Conservation (phyloP, 1,140 invertebrate genomes). For the Bombus affinis region DNA sequence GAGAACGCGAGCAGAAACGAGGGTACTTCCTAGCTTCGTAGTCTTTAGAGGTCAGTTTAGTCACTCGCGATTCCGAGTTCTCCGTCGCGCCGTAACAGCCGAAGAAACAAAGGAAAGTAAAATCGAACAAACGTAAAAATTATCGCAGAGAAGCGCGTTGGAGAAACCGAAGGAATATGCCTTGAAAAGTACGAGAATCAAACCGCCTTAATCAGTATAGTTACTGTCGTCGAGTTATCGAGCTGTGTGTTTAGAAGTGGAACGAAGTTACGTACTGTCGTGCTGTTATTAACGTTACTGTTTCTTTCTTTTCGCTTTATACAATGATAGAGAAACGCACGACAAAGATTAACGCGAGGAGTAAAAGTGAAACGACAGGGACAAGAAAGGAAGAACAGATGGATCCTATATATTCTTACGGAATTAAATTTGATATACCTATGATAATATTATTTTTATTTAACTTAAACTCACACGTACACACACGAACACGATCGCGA, state of each 20-base stretch:
- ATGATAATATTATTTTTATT: conserved; percentile 75
- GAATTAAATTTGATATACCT: conserved; percentile 71
- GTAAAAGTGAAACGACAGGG: conserved; percentile 43
- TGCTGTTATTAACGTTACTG: conserved; percentile 74
- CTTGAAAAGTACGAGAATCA: conserved; percentile 55
- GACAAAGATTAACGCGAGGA: conserved; percentile 33
- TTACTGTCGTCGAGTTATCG: conserved; percentile 34
- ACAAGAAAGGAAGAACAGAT: conserved; percentile 46
- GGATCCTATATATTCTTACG: conserved; percentile 72
- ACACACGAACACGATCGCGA: conserved; percentile 28
- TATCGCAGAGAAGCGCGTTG: neutral
- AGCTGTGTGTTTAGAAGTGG: conserved; percentile 31
- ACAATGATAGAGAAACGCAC: conserved; percentile 66
- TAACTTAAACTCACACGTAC: conserved; percentile 60
- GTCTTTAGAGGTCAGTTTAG: conserved; percentile 50
- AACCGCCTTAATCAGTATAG: conserved; percentile 59
- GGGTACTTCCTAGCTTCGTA: conserved; percentile 62
- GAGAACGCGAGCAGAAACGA: conserved; percentile 32
- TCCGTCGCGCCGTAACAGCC: neutral
- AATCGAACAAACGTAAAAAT: neutral
- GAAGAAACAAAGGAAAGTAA: neutral
- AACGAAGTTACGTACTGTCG: conserved; percentile 56
- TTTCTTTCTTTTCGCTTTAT: conserved; percentile 71
- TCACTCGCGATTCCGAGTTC: conserved; percentile 43
- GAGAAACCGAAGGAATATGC: conserved; percentile 10